phyloP scores from a whole-genome alignment of 1,140 invertebrate genomes.

The Drosophila nigromelanica region DNA sequence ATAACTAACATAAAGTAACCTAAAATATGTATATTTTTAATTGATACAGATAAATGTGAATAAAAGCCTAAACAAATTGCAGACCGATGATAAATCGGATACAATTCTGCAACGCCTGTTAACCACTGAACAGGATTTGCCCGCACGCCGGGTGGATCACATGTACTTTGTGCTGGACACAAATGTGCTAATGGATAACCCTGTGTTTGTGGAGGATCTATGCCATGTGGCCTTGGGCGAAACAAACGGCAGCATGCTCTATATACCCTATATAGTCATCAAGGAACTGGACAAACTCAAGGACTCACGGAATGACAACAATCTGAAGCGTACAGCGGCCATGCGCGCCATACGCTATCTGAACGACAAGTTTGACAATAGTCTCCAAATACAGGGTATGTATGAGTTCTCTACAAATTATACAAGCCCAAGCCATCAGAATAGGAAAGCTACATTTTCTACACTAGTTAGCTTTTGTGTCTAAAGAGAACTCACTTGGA shows the following conservation, averaged over 20 bases:
- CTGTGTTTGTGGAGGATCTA: conserved; percentile 57
- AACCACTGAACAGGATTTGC: conserved; percentile 2
- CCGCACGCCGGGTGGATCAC: conserved; percentile 21
- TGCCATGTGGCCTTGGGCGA: conserved; percentile 41
- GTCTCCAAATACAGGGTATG: conserved; percentile 64
- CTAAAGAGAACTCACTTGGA: too few relatives aligned
- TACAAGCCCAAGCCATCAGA: too few relatives aligned
- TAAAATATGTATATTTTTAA: too few relatives aligned
- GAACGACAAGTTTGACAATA: conserved; percentile 66
- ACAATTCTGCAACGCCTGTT: neutral
- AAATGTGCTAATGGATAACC: conserved; percentile 57
- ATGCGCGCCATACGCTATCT: conserved; percentile 72
- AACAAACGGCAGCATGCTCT: conserved; percentile 52
- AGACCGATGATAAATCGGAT: neutral
- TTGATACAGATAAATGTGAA: neutral
- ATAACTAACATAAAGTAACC: too few relatives aligned
- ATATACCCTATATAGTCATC: conserved; percentile 61
- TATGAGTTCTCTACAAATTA: too few relatives aligned
- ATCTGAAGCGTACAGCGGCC: conserved; percentile 33
- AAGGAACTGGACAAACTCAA: conserved; percentile 76
- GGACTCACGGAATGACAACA: conserved; percentile 8
- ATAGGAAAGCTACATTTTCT: too few relatives aligned
- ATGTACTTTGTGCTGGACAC: conserved; percentile 67
- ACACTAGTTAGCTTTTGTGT: too few relatives aligned
- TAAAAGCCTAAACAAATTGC: neutral